Conservation (phyloP, 1,140 invertebrate species). For the Leptinotarsa undecemlineata region DNA sequence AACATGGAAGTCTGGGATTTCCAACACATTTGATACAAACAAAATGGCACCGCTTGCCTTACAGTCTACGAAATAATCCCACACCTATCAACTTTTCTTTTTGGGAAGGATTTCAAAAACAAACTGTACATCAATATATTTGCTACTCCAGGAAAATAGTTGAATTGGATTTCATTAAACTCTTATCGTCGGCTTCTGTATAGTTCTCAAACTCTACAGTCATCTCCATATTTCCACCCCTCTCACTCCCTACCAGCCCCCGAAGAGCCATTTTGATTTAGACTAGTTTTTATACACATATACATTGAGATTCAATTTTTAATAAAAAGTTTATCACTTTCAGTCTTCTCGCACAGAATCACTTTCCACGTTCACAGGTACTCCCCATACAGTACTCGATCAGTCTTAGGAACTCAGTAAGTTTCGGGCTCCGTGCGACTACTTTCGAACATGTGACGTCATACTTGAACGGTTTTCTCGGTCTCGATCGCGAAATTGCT, state of each 20-base stretch:
- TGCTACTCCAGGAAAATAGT: no score
- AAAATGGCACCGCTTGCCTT: no score
- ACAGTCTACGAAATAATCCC: no score
- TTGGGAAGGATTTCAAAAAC: no score
- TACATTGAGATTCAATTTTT: constrained; percentile 33
- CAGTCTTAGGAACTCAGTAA: constrained; percentile 54
- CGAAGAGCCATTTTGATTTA: constrained; percentile 27
- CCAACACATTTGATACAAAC: no score
- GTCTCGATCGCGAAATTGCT: constrained; percentile 36
- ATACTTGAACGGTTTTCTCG: constrained; percentile 60
- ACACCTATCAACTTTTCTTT: no score
- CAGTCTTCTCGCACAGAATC: constrained; percentile 5
- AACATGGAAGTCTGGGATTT: no score
- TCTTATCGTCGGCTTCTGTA: no score
- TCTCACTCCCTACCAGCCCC: not conserved
- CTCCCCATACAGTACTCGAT: not conserved
- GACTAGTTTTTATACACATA: constrained; percentile 43
- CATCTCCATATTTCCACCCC: no score
- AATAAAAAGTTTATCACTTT: constrained; percentile 28
- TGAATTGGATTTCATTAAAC: no score
- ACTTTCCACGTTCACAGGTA: not conserved
- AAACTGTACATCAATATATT: no score
- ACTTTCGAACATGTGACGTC: constrained; percentile 58
- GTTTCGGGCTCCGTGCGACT: constrained; percentile 22
- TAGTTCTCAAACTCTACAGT: no score